Evolutionary conservation across 2,797 vertebrate genomes (phyloP), one percentile per base, ranked within the genome.

Genomic region (Brachyalestes nurse): DNA sequence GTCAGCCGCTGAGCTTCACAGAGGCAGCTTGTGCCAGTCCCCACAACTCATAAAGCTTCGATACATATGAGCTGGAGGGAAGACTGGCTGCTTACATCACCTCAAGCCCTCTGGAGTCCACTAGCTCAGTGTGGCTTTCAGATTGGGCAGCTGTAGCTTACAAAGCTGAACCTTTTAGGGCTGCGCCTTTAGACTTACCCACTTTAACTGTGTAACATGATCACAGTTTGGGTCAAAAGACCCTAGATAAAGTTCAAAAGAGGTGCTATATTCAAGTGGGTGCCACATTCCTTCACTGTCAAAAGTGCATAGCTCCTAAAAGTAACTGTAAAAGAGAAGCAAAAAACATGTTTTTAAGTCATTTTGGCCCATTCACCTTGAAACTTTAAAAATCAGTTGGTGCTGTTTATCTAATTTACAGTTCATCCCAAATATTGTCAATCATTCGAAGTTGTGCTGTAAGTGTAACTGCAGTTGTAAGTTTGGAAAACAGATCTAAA

Each of bases 11-110:
- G 84, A 34, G 89, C 77, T 66, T 77, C 78, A 91, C 92, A 93
- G 94, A 93, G 93, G 88, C 89, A 87, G 90, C 80, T 91, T 93
- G 93, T 95, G 92, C 92, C 94, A 92, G 92, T 86, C 93, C 84
- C 92, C 12, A 79, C 89, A 91, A 91, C 91, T 90, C 91, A 91
- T 82, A 80, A 89, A 88, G 85, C 78, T 85, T 88, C 84, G 86
- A 91, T 89, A 86, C 86, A 83, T 90, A 86, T 79, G 85, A 75
- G 78, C 67, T 21, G 61, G 47, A 62, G 75, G 69, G 34, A 74
- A 74, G 58, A n/a, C 40, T 78, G 74, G 67, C 78, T 65, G 62
- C 71, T 84, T 80, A 78, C 76, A 67, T 77, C 82, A 77, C 51
- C 42, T 19, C 51, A 69, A 12, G 25, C 57, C 49, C 49, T 14